Base-by-base conservation (phyloP, 2,113 vertebrate genomes). In the Hyla sarda region DNA sequence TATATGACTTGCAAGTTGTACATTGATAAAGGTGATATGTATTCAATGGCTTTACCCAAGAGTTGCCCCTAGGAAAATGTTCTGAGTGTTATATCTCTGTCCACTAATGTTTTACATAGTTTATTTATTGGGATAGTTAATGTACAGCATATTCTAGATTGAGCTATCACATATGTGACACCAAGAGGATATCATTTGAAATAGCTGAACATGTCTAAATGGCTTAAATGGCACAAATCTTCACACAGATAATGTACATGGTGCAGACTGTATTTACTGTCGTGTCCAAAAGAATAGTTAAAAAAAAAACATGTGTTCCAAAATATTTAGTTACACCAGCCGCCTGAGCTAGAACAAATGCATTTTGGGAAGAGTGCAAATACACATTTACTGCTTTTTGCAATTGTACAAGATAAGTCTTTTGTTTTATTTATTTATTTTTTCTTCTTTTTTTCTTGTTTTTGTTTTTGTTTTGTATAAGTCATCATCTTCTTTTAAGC, bases 291-390 rank as follows among this genome's bases (percentile, higher is more conserved):
- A 67, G 10, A 67, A 50, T 69, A 16, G 4, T 11, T 56, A 34
- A 13, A 23, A 34, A 47, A 12, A 73, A 45, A n/a, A 71, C 67
- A 71, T 37, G n/a, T 56, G 34, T 23, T 54, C 21, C 41, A 56
- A 83, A 54, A 50, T 25, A 45, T 34, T 69, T 50, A 83, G 69
- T 41, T 21, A 45, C 52, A 45, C 14, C 32, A 74, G 69, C 30
- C 71, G 37, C 52, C 69, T 74, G 32, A 72, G 28, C 82, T 73
- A 45, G 23, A 60, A 25, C 30, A 48, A 72, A 72, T 72, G 65
- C 34, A 83, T 34, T 74, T 83, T 45, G 17, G 25, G 11, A 23
- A 67, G 65, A 82, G 82, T 83, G 82, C 82, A 83, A 83, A 74
- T 74, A 73, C 69, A 58, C 13, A 45, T 65, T 83, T 41, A 47